These are phyloP conservation scores for Rallus limicola DNA, from an alignment of 2,113 vertebrate species.

Conservation along the genomic window DNA sequence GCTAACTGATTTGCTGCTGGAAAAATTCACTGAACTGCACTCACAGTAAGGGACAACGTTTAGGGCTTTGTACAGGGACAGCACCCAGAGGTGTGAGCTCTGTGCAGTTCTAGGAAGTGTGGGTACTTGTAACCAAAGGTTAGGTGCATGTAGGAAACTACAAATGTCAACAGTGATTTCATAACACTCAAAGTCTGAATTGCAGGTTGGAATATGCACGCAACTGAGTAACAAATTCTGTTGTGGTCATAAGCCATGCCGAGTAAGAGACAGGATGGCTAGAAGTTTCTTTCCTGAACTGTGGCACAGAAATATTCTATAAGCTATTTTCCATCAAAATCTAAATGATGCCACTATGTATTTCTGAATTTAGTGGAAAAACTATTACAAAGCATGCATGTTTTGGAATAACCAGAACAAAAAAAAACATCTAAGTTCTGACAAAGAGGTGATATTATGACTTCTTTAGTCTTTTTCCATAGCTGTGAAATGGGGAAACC, in stretches of 20 bases:
- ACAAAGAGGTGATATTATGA: neutral
- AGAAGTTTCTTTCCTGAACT: slow-evolving; percentile 22
- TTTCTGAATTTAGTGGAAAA: neutral
- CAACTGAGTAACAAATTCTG: neutral
- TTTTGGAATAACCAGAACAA: neutral
- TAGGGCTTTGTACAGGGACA: neutral
- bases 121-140: neutral
- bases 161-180: neutral
- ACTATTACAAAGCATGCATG: neutral
- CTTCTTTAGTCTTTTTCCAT: neutral
- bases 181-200: neutral
- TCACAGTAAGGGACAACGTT: neutral
- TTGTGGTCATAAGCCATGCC: neutral
- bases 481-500: neutral
- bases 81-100: neutral
- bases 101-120: neutral
- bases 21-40: neutral
- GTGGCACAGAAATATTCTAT: neutral
- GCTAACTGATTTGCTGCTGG: neutral
- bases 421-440: neutral
- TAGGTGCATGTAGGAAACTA: neutral
- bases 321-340: slow-evolving; percentile 38
- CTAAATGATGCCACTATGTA: neutral
- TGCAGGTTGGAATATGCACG: neutral
- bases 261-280: neutral